These are phyloP conservation scores for Apostichopus japonicus DNA, from an alignment of 35 echinoderm and acorn worm genomes.

Conservation along the genomic window DNA sequence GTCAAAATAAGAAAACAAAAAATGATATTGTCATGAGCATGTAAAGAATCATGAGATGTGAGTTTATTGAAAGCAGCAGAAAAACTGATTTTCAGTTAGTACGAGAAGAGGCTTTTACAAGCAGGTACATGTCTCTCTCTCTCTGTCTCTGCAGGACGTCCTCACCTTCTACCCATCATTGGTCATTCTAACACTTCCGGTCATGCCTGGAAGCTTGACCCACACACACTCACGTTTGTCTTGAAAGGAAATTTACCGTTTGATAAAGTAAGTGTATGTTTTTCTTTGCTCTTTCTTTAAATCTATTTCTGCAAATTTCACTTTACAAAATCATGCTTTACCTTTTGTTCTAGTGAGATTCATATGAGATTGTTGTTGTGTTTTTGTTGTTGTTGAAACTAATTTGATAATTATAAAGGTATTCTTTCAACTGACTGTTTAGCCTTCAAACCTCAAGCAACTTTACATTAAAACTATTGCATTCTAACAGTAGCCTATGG, in stretches of 20 bases:
- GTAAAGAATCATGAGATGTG: too few relatives aligned
- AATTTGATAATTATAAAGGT: too few relatives aligned
- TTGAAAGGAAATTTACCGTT: constrained; percentile 94
- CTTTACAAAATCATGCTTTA: background rate
- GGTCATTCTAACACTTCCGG: constrained; percentile 85
- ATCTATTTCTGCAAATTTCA: background rate
- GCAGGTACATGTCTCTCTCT: background rate
- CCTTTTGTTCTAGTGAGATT: background rate
- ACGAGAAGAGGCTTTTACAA: too few relatives aligned
- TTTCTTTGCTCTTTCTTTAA: background rate
- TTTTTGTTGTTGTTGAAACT: too few relatives aligned
- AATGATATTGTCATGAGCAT: too few relatives aligned
- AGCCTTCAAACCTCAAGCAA: too few relatives aligned
- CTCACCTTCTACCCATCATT: constrained; percentile 79
- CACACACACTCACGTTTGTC: constrained; percentile 71
- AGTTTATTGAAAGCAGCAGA: too few relatives aligned
- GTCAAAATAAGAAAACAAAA: too few relatives aligned
- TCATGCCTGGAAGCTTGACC: constrained; percentile 96
- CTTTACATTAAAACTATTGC: too few relatives aligned
- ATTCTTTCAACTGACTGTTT: too few relatives aligned
- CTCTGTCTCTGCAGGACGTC: constrained; percentile 61
- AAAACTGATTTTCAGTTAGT: background rate
- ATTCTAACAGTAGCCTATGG: too few relatives aligned
- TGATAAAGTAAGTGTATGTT: constrained; percentile 82
- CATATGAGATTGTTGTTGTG: too few relatives aligned